Base-by-base conservation (phyloP, 2,113 vertebrate species). In the Cyanocitta stelleri region DNA sequence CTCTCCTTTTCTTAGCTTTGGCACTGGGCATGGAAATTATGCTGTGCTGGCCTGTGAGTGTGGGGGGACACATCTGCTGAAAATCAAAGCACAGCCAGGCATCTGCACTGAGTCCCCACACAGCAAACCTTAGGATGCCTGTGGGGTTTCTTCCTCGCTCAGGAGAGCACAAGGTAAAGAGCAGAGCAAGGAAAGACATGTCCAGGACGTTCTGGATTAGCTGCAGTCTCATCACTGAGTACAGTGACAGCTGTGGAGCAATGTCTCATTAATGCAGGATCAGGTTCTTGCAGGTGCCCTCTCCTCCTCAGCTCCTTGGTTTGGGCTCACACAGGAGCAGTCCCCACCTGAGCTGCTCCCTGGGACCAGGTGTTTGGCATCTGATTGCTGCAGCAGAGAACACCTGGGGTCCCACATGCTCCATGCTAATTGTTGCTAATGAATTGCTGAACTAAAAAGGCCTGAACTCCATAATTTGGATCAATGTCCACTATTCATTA, bases 361-460 rank as follows among this genome's bases (percentile, higher is more conserved):
- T 37, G 61, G 37, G 30, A 33, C 33, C 68, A 35, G 54, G 56
- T 15, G 21, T 15, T 46, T 46, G 69, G 51, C 59, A 66, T 13
- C 59, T 41, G 61, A 56, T 51, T 54, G 33, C 52, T 79, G 80
- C 37, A n/a, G 49, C 1, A 2, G 54, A 64, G 52, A 58, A 27
- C 7, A 22, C 35, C 64, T 69, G 39, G 83, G 43, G 16, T 64
- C 56, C 52, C 56, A 33, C 68, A 13, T 52, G 62, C 19, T 79
- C 44, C 80, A 18, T 48, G n/a, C 63, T 95, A 85, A 92, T 82
- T 78, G 48, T 23, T 83, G 67, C 37, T 92, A 92, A 96, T 56
- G 39, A 87, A 83, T 54, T 75, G 24, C 41, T 82, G 33, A 92
- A 64, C 69, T 85, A 51, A 89, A 91, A 89, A 64, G 48, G 49